Evolutionary conservation across 2,797 vertebrate genomes (phyloP), one percentile per base, ranked within the genome.

Genomic region (Pangasius mekongensis): DNA sequence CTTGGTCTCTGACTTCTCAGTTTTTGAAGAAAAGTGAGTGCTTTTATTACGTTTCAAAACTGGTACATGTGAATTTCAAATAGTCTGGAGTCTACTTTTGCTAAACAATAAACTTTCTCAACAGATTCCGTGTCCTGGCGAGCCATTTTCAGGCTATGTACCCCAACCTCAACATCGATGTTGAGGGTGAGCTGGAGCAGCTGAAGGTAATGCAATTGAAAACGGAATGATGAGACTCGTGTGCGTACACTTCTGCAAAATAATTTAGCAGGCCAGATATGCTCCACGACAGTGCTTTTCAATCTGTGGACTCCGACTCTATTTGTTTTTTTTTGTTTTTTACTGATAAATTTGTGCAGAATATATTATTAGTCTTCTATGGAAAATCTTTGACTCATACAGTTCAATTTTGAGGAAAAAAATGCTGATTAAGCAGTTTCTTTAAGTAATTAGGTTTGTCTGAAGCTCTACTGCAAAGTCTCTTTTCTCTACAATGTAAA

Each of bases 1-100:
- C 91, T 94, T 97, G 0, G 92, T 97, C 33, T 94, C 96, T 0
- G 96, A 97, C 89, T 97, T 97, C 83, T 93, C 94, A 10, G 94
- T 95, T 86, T 97, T 97, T 91, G 93, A 96, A 83, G 95, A 96
- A 84, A 97, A 96, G 97, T 97, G 82, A 96, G 97, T 92, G 43
- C 0, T 64, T 73, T 5, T 13, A 49, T 5, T 8, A 24, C 0
- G 8, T 77, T 83, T 47, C 3, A 11, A 33, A 56, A 80, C 18
- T 3, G 8, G 10, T 13, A 24, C 27, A 49, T 47, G 5, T 83
- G 3, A 62, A 82, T 47, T 43, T 83, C 30, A 22, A 81, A 43
- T 11, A n/a, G 7, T 47, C 9, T 14, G 24, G 2, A 8, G 20
- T 60, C 1, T 1, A 5, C 22, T 62, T 58, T 30, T 30, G 39